Base-by-base conservation (phyloP, 2,888 invertebrate genomes). In the Gandaritis pyraliata region DNA sequence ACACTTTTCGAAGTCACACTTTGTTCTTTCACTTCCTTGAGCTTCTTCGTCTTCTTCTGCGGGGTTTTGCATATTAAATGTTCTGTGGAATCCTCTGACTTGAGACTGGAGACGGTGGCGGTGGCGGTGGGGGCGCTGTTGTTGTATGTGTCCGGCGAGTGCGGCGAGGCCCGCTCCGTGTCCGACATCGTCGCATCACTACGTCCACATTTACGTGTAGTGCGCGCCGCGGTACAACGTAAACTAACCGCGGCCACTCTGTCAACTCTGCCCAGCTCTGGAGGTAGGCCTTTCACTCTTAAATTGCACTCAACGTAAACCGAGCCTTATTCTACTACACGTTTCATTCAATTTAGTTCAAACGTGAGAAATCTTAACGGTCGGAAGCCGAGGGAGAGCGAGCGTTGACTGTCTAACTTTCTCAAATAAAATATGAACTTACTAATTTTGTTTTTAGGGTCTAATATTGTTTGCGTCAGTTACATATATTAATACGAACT, bases 41-140 rank as follows among this genome's bases (percentile, higher is more conserved):
- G 72, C 58, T 75, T 78, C 49, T 80, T 82, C 11, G 70, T 75
- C 57, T 78, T 77, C 55, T 85, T 84, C 69, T 86, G 90, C 11
- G 94, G 93, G 0, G 92, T 87, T 73, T 93, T 93, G 73, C 93
- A 93, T 61, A 94, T 94, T 46, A 94, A 72, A 65, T 93, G 93
- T 72, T 94, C 94, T 3, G 93, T 93, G 18, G 94, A 94, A 77
- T 92, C 88, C 75, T 93, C 89, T 8, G 92, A 92, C 66, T 92
- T 90, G 59, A 92, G 80, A 72, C 90, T 90, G 77, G 92, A 91
- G 61, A 92, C 88, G 23, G 93, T 92, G 55, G 88, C 88, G 23
- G 93, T 92, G 55, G 88, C 86, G 66, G 85, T 82, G 58, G 86
- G 77, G 64, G 80, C 78, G 51, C 70, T 71, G 30, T 75, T 71